Evolutionary conservation across 2,888 invertebrate species (phyloP).

Genomic region (Lasioglossum zephyrum): DNA sequence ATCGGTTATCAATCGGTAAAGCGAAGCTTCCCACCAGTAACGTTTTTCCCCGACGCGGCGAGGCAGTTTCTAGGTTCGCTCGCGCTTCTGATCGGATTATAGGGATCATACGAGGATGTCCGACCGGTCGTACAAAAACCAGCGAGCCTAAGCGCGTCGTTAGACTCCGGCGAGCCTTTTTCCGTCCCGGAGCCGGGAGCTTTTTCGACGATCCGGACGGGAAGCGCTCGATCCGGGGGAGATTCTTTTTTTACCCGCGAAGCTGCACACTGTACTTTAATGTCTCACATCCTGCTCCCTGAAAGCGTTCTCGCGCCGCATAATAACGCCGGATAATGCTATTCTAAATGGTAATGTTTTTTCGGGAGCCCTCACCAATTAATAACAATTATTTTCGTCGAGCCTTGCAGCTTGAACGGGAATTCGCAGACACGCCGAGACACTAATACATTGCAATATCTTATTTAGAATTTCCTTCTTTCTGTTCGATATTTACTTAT

Average conservation of each 20-base stretch:
- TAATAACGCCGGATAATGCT: not conserved
- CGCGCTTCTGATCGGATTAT: conserved; percentile 2
- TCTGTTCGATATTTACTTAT: no score
- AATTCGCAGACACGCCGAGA: not conserved
- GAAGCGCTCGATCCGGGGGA: conserved; percentile 49
- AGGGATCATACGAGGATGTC: conserved; percentile 12
- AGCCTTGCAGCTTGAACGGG: not conserved
- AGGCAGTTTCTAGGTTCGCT: not conserved
- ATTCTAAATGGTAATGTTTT: not conserved
- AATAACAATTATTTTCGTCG: not conserved
- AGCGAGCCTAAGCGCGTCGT: conserved; percentile 7
- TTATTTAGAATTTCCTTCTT: no score
- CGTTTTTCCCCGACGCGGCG: not conserved
- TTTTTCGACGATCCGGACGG: conserved; percentile 42
- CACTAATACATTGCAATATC: not conserved
- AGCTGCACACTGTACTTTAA: conserved; percentile 31
- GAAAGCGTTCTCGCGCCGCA: conserved; percentile 31
- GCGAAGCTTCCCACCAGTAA: not conserved
- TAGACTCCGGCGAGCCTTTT: conserved; percentile 7
- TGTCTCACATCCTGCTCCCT: conserved; percentile 48
- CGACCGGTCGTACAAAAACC: conserved; percentile 3
- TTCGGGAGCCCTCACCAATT: not conserved
- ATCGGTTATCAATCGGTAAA: not conserved
- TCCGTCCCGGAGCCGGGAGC: not conserved
- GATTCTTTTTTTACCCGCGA: conserved; percentile 62